phyloP scores from a whole-genome alignment of 2,888 invertebrate genomes.

The Cantharis flavilabris region DNA sequence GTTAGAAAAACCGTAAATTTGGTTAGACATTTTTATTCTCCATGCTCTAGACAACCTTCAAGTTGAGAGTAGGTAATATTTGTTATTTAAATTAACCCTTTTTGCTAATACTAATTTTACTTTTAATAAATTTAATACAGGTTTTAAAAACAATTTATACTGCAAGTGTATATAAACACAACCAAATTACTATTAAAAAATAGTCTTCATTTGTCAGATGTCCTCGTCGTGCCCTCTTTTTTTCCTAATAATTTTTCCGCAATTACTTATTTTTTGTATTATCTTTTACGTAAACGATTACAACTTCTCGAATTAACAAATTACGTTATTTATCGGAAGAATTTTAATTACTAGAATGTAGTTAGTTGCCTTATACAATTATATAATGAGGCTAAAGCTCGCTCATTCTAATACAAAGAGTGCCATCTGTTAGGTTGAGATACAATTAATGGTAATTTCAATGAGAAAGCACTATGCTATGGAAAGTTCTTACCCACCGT shows the following conservation, averaged over 20 bases:
- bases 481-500: conserved; percentile 21
- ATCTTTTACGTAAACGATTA: neutral
- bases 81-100: too few species aligned
- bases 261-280: neutral
- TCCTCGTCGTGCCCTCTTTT: neutral
- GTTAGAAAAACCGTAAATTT: too few species aligned
- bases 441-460: conserved; percentile 35
- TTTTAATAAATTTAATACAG: too few species aligned
- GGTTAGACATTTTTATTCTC: too few species aligned
- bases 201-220: too few species aligned
- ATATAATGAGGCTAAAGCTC: conserved; percentile 14
- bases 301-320: neutral
- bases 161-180: too few species aligned
- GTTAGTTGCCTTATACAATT: neutral
- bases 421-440: conserved; percentile 33
- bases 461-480: conserved; percentile 26
- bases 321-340: neutral
- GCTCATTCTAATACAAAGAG: conserved; percentile 22
- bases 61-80: too few species aligned
- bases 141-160: too few species aligned
- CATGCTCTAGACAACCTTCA: too few species aligned
- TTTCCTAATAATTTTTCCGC: too few species aligned
- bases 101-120: too few species aligned
- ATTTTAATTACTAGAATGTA: conserved; percentile 14
- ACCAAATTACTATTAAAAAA: neutral